Evolutionary conservation across 2,888 invertebrate genomes (phyloP), one percentile per base, ranked within the genome.

Genomic region (Pseudococcus longispinus): DNA sequence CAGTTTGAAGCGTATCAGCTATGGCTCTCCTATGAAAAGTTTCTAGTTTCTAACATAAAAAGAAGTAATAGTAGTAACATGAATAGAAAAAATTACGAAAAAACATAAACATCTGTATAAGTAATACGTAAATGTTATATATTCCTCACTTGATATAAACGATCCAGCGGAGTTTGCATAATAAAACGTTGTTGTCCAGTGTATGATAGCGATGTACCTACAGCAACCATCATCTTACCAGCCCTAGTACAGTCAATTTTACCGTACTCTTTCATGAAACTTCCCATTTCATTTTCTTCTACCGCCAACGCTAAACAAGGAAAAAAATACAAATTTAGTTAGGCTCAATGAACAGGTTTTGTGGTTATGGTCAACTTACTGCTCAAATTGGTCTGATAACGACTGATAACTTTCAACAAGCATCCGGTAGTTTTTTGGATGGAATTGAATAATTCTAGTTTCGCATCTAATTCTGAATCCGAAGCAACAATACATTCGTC

Each of bases 401-500:
- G 94, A 90, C 98, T 97, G 89, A 98, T 94, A 86, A 97, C 94
- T 90, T 96, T 93, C 91, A 97, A 95, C 89, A 98, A 92, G 89
- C 96, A 95, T 89, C 94, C 92, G 90, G 97, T 97, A 89, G 97
- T 97, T 89, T 96, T 95, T 90, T 97, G 96, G 91, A 98, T 96
- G 89, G 98, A 96, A 91, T 95, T 95, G 91, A 96, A 97, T 89
- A 97, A 92, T 91, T 98, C 98, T 89, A 98, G 93, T 92, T 99
- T 99, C 5, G 98, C 95, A 92, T 99, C 99, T 44, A 99, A 92
- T 90, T 98, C 97, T 0, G 98, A 96, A 91, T 99, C 99, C 0
- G 98, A 98, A 18, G 98, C 95, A 32, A 98, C 95, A 89, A 99
- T 95, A 92, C 97, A 97, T 89, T 98, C 98, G 91, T 99, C 99